phyloP scores from a whole-genome alignment of 2,113 vertebrate species.

The Otus sunia region DNA sequence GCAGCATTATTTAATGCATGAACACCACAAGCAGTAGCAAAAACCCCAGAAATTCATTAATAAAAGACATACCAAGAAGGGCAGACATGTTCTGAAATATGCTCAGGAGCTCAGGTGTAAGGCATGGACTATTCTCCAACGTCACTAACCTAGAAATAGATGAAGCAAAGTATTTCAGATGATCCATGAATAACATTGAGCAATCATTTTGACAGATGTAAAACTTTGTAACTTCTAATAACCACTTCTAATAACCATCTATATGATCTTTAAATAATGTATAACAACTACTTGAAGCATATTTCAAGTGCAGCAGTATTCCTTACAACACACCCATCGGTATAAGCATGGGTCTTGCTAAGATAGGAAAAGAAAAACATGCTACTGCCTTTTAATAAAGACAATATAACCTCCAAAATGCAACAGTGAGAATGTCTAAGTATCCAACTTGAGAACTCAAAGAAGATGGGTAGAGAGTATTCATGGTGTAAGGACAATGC shows the following conservation, averaged over 20 bases:
- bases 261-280: neutral
- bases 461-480: neutral
- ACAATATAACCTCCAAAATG: neutral
- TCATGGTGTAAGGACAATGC: neutral
- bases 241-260: neutral
- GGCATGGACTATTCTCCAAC: conserved; percentile 89
- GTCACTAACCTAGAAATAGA: conserved; percentile 88
- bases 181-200: neutral
- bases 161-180: neutral
- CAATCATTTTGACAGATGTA: neutral
- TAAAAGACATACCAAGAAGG: conserved; percentile 85
- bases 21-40: neutral
- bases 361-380: neutral
- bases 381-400: neutral
- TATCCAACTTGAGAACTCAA: neutral
- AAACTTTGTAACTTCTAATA: neutral
- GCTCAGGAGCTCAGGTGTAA: conserved; percentile 90
- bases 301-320: neutral
- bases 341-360: neutral
- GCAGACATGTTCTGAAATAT: conserved; percentile 98
- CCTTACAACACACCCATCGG: neutral
- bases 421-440: neutral
- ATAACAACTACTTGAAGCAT: neutral
- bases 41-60: neutral
- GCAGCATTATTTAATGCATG: neutral